Conservation (phyloP, 2,888 invertebrate genomes). For the Sesia bembeciformis region DNA sequence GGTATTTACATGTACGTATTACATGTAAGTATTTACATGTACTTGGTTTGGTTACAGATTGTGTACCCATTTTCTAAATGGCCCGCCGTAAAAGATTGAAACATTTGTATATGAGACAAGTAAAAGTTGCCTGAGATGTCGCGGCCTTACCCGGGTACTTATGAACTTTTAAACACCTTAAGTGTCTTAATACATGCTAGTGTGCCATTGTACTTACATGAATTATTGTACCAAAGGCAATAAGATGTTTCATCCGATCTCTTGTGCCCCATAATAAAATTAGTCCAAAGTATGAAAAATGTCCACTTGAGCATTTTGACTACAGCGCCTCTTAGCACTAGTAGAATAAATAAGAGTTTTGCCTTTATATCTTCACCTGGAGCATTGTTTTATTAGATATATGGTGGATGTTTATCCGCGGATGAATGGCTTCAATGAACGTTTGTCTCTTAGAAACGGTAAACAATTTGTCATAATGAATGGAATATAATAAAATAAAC, state of each 20-base stretch:
- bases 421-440: not conserved
- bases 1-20: too few relatives aligned
- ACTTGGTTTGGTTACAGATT: too few relatives aligned
- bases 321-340: not conserved
- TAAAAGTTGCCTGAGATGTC: too few relatives aligned
- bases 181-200: not conserved
- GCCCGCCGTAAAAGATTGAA: too few relatives aligned
- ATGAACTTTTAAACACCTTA: too few relatives aligned
- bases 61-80: too few relatives aligned
- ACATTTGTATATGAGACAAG: too few relatives aligned
- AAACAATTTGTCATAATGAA: not conserved
- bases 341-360: not conserved
- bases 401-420: not conserved
- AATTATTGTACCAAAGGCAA: constrained; percentile 42
- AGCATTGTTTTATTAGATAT: not conserved
- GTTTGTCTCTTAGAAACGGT: not conserved
- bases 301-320: constrained; percentile 22
- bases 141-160: too few relatives aligned
- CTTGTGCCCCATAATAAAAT: constrained; percentile 19
- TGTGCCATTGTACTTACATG: constrained; percentile 27
- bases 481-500: not conserved
- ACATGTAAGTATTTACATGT: too few relatives aligned
- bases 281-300: constrained; percentile 18
- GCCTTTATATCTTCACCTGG: constrained; percentile 2
- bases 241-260: constrained; percentile 12